A percentile compares a stretch with the other conserved stretches of the same genome.
These are phyloP conservation scores for Manduca sexta DNA, from an alignment of 1,140 invertebrate genomes.

Conservation along the genomic window DNA sequence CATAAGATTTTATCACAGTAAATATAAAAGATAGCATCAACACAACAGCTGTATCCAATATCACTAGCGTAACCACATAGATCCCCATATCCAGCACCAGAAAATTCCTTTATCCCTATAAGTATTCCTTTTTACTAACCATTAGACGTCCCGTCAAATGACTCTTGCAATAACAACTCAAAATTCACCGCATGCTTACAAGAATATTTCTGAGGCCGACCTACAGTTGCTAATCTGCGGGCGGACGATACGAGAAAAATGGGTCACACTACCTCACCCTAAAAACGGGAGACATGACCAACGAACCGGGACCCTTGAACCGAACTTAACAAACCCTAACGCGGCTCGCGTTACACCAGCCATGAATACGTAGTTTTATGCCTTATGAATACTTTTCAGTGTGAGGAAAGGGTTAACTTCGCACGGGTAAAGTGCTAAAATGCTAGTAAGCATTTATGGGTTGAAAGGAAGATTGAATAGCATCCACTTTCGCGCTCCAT, in stretches of 20 bases:
- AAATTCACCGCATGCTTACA: constrained; percentile 31
- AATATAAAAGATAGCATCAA: too few species aligned
- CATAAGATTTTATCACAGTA: too few species aligned
- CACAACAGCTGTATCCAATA: too few species aligned
- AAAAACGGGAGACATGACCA: constrained; percentile 15
- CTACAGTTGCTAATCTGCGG: constrained; percentile 42
- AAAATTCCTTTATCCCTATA: too few species aligned
- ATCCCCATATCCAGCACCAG: too few species aligned
- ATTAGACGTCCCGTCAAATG: too few species aligned
- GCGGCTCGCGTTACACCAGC: constrained; percentile 18
- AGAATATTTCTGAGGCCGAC: constrained; percentile 29
- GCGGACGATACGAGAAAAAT: constrained; percentile 34
- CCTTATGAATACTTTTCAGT: constrained; percentile 46
- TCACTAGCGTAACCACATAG: too few species aligned
- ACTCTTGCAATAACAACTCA: constrained; percentile 13
- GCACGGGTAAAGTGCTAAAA: constrained; percentile 40
- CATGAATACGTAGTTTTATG: constrained; percentile 33
- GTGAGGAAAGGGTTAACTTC: constrained; percentile 37
- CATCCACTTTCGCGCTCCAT: constrained; percentile 2
- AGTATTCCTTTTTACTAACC: too few species aligned
- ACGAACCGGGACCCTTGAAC: constrained; percentile 10
- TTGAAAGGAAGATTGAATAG: constrained; percentile 13
- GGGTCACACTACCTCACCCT: constrained; percentile 45
- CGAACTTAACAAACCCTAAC: neutral
- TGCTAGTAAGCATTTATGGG: constrained; percentile 42